Conservation (phyloP, 2,797 vertebrate genomes). For the Aotus griseimembra region DNA sequence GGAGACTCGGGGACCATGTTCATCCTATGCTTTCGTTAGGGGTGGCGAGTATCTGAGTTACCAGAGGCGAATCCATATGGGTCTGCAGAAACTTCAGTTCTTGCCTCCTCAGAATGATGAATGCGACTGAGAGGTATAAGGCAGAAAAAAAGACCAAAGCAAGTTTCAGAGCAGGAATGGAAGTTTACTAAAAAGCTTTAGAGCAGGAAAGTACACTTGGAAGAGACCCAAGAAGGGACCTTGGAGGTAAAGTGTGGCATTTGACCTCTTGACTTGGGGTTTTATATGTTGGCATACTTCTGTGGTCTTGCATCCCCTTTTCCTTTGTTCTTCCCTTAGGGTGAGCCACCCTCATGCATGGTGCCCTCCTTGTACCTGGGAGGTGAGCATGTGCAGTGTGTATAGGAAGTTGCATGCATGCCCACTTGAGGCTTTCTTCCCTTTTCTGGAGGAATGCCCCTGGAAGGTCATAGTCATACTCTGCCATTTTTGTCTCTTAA, state of each 20-base stretch:
- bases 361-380: neutral
- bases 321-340: neutral
- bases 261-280: neutral
- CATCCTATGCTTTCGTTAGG: neutral
- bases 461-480: neutral
- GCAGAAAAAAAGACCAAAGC: neutral
- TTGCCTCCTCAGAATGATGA: neutral
- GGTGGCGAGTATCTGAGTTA: neutral
- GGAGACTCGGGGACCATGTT: accelerated
- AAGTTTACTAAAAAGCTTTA: neutral
- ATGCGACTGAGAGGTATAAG: neutral
- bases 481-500: neutral
- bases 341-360: neutral
- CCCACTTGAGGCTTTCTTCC: neutral
- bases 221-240: neutral
- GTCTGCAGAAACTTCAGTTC: neutral
- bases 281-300: neutral
- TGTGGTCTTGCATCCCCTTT: neutral
- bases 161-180: neutral
- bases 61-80: too few relatives aligned
- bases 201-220: neutral
- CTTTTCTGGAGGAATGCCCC: neutral
- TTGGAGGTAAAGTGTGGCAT: neutral
- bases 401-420: neutral
- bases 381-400: neutral